A percentile compares a stretch with the other conserved stretches of the same genome.
These are phyloP conservation scores for Panonychus citri DNA, from an alignment of 1,140 invertebrate genomes.

Conservation along the genomic window DNA sequence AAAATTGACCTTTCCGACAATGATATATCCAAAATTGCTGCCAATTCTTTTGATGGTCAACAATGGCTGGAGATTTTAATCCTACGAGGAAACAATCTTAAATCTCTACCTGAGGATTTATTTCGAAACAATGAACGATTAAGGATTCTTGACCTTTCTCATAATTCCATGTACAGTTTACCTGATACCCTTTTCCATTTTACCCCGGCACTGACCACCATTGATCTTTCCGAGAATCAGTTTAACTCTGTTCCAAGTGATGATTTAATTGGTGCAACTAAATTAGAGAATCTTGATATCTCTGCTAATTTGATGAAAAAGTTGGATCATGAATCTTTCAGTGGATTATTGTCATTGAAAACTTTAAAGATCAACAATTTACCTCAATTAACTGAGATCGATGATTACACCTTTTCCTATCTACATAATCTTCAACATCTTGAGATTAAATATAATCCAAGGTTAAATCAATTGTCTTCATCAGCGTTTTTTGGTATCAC, in stretches of 20 bases:
- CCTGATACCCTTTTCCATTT: background rate
- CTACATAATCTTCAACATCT: constrained; percentile 5
- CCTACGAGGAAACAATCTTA: background rate
- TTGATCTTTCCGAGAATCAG: background rate
- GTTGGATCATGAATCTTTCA: background rate
- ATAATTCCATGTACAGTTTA: background rate
- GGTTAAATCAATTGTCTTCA: background rate
- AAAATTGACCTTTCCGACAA: background rate
- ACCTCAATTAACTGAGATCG: background rate
- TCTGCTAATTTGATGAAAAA: background rate
- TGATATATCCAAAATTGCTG: background rate
- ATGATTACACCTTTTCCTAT: constrained; percentile 9
- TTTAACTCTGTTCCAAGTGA: background rate
- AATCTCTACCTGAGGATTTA: background rate
- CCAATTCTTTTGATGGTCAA: background rate
- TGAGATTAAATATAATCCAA: background rate
- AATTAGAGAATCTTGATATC: background rate
- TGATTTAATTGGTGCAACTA: background rate
- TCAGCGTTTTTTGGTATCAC: background rate
- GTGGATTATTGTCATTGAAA: constrained; percentile 6
- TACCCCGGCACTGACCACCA: background rate
- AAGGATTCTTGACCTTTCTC: background rate
- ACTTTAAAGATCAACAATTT: constrained; percentile 10
- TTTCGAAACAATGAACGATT: background rate
- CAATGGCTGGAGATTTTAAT: background rate